Percentiles rank a stretch among this genome's conserved stretches.
phyloP scores from a whole-genome alignment of 2,888 invertebrate species.

The Eupsilia transversa region DNA sequence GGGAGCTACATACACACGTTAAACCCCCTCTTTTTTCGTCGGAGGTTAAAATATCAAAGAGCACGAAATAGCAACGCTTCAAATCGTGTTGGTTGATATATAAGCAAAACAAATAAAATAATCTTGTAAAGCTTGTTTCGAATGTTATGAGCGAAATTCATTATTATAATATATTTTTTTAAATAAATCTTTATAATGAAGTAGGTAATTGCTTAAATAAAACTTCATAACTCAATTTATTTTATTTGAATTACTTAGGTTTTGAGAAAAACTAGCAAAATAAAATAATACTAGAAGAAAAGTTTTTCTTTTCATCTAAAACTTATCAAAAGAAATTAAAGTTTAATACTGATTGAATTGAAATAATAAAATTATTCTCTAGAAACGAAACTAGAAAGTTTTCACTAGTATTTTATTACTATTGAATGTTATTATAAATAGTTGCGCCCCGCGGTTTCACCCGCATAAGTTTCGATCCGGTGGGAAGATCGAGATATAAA shows the following conservation, averaged over 20 bases:
- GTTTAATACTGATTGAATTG: neutral
- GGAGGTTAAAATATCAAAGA: neutral
- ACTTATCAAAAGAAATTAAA: conserved; percentile 11
- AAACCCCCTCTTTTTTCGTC: too few species aligned
- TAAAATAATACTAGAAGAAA: neutral
- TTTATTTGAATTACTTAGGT: neutral
- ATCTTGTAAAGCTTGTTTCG: neutral
- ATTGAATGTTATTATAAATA: neutral
- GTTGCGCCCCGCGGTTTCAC: too few species aligned
- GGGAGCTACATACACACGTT: too few species aligned
- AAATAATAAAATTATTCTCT: neutral
- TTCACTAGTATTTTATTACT: neutral
- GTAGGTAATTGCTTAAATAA: neutral
- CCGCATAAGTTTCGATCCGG: too few species aligned
- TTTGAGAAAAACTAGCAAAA: neutral
- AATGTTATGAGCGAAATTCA: neutral
- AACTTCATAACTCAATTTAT: neutral
- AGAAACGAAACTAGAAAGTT: neutral
- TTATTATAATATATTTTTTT: too few species aligned
- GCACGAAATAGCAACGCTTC: neutral
- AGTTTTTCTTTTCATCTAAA: neutral
- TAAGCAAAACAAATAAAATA: too few species aligned
- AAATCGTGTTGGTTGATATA: neutral
- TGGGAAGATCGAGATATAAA: too few species aligned
- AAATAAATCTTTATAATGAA: neutral